Base-by-base conservation (phyloP, 2,888 invertebrate species). In the Troides aeacus region DNA sequence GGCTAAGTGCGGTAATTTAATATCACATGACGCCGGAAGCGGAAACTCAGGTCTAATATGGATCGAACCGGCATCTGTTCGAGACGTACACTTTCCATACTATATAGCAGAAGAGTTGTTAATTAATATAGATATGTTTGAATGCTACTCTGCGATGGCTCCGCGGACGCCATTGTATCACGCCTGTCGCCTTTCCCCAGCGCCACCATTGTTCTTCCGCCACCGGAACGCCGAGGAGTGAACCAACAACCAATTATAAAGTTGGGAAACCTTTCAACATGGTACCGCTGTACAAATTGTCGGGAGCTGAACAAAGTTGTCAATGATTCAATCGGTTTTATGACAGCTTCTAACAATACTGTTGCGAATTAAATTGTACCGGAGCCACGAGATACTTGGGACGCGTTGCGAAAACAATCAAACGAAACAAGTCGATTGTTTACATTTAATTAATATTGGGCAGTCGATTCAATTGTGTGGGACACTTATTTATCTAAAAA, bases 221-320 rank as follows among this genome's bases (percentile, higher is more conserved):
- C 56, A 66, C 61, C 30, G 67, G 67, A 70, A 30, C 46, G 15
- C 46, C 46, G 66, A 39, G 53, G 63, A 66, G 30, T 58, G 70
- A 64, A 70, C 62, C 66, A 70, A 78, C 84, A 80, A 46, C 83
- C 88, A 89, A 90, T 90, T 89, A 89, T 83, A 82, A 80, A 80
- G 77, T 79, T 77, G 73, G 75, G 71, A 74, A 73, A 75, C 76
- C 75, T 76, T 78, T 79, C 78, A 76, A 74, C 74, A 73, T 72
- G 71, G 72, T 68, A 64, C 72, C 72, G 67, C 63, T 62, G 62
- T 69, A 72, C 75, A 75, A 78, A 79, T 77, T 77, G 75, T 75
- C 74, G 70, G 67, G 69, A 65, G 71, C 66, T 62, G 66, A 59
- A 66, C 62, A 70, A 65, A 70, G 74, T 74, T 72, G 71, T 69